These are phyloP conservation scores for Leptopilina clavipes DNA, from an alignment of 1,140 invertebrate species.

Conservation along the genomic window DNA sequence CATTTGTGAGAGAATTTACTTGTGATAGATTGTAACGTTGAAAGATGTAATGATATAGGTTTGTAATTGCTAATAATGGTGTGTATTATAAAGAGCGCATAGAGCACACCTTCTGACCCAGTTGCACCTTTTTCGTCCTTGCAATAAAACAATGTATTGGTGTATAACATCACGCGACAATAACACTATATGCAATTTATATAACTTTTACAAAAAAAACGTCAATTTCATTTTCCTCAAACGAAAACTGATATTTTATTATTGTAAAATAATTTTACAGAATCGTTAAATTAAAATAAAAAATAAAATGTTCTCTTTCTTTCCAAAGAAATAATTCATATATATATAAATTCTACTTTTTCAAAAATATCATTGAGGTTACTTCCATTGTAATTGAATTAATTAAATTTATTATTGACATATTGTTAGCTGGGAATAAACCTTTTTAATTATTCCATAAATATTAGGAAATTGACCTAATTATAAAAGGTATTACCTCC, in stretches of 20 bases:
- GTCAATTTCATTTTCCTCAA: not conserved
- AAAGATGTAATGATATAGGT: not conserved
- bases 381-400: too few species aligned
- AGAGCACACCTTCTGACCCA: slow-evolving; percentile 32
- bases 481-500: too few species aligned
- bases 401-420: too few species aligned
- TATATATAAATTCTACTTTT: too few species aligned
- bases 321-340: too few species aligned
- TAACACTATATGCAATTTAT: slow-evolving; percentile 10
- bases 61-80: slow-evolving; percentile 31
- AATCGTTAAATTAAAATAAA: too few species aligned
- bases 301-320: too few species aligned
- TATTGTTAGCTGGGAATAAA: too few species aligned
- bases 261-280: too few species aligned
- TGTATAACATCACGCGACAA: slow-evolving; percentile 17
- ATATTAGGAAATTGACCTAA: too few species aligned
- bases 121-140: slow-evolving; percentile 9
- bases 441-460: too few species aligned
- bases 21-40: not conserved
- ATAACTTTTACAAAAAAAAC: not conserved
- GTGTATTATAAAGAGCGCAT: slow-evolving; percentile 17
- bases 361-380: too few species aligned
- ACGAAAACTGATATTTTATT: not conserved
- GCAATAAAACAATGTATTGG: slow-evolving; percentile 26
- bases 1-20: not conserved